A percentile compares a stretch with the other conserved stretches of the same genome.
phyloP scores from a whole-genome alignment of 2,113 vertebrate genomes.

The Tragelaphus scriptus region DNA sequence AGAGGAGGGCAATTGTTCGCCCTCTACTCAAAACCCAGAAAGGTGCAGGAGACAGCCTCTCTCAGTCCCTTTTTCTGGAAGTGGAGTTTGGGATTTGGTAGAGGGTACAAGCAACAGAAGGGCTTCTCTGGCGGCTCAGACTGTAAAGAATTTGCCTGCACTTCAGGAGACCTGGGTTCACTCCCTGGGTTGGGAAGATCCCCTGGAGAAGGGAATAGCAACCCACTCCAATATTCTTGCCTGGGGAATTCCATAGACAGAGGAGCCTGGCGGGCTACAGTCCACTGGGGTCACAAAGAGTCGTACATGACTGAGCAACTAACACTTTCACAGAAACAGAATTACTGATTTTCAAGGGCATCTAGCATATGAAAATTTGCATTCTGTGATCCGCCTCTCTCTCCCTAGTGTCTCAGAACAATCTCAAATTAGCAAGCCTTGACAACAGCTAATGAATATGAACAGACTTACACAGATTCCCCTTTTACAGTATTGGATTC shows the following conservation, averaged over 20 bases:
- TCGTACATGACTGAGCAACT: fast-evolving
- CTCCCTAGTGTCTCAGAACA: slow-evolving; percentile 38
- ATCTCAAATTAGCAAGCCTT: slow-evolving; percentile 60
- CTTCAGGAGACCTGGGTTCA: not conserved
- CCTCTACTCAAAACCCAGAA: not conserved
- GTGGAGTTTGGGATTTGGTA: not conserved
- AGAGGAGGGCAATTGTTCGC: not conserved
- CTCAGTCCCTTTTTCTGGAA: not conserved
- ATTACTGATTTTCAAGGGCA: slow-evolving; percentile 29
- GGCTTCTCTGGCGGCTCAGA: not conserved
- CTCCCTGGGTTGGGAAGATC: not conserved
- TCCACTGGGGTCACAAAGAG: not conserved
- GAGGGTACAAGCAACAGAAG: not conserved
- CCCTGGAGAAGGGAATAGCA: not conserved
- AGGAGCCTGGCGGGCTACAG: not conserved
- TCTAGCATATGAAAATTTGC: slow-evolving; percentile 8
- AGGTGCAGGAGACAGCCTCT: too few species aligned
- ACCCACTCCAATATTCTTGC: not conserved
- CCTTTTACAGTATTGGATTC: slow-evolving; percentile 4
- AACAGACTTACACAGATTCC: slow-evolving; percentile 50
- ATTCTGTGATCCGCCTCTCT: slow-evolving; percentile 4
- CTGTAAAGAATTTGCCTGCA: not conserved
- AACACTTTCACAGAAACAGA: not conserved
- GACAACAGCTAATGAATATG: slow-evolving; percentile 48
- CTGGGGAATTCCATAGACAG: not conserved